These are phyloP conservation scores for Hemicrepidius hirtus DNA, from an alignment of 2,888 invertebrate species.

Conservation along the genomic window DNA sequence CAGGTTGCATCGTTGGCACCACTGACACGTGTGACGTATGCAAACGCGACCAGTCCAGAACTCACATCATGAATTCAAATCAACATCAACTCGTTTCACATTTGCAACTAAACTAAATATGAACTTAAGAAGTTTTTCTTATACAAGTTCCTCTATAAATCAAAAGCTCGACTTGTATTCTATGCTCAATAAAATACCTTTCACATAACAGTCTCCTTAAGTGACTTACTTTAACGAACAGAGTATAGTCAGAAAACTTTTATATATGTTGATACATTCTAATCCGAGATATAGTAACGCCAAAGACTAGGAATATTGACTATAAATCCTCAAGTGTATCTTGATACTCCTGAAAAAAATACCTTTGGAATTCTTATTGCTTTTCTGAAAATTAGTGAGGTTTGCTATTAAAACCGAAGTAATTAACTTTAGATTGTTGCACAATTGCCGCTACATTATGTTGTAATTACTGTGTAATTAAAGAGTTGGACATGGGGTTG, in stretches of 20 bases:
- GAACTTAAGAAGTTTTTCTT: conserved; percentile 27
- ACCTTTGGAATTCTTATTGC: too few relatives aligned
- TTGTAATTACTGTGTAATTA: too few relatives aligned
- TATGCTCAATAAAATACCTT: background rate
- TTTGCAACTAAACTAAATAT: conserved; percentile 44
- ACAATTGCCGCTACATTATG: too few relatives aligned
- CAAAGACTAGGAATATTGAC: too few relatives aligned
- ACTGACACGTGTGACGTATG: conserved; percentile 57
- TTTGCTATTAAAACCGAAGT: too few relatives aligned
- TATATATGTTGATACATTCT: background rate
- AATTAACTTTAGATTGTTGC: too few relatives aligned
- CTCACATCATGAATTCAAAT: conserved; percentile 53
- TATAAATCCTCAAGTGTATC: too few relatives aligned
- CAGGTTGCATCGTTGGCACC: conserved; percentile 56
- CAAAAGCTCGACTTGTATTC: background rate
- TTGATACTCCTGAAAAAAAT: too few relatives aligned
- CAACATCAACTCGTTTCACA: conserved; percentile 37
- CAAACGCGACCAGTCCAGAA: conserved; percentile 49
- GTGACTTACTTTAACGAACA: background rate
- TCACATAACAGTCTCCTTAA: background rate
- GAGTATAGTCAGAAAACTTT: background rate
- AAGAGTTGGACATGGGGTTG: too few relatives aligned
- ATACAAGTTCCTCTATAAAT: background rate
- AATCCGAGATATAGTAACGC: too few relatives aligned
- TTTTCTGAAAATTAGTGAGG: too few relatives aligned